A percentile compares a stretch with the other conserved stretches of the same genome.
Conservation (phyloP, 2,797 vertebrate species). For the Salmo trutta region DNA sequence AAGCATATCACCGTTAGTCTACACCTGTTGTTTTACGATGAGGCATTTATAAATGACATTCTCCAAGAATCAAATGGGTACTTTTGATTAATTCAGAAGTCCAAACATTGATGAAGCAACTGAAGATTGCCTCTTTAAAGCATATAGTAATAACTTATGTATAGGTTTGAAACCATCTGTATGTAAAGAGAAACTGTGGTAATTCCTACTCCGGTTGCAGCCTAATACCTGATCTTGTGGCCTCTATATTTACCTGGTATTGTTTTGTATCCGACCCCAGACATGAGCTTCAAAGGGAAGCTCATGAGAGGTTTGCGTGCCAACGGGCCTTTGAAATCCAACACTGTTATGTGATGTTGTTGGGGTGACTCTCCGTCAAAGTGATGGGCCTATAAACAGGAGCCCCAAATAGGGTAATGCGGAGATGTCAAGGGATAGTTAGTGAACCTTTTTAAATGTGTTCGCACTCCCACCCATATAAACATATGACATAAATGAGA, state of each 20-base stretch:
- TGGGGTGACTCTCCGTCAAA: conserved; percentile 63
- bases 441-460: conserved; percentile 8
- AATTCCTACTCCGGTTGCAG: conserved; percentile 1
- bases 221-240: conserved; percentile 49
- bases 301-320: conserved; percentile 54
- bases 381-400: conserved; percentile 62
- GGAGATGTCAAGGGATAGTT: conserved; percentile 25
- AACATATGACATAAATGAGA: conserved; percentile 2
- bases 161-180: neutral
- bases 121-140: no score
- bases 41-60: no score
- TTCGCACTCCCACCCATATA: neutral
- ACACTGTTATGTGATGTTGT: conserved; percentile 72
- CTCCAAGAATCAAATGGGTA: no score
- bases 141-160: neutral
- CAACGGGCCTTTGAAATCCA: conserved; percentile 71
- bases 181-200: neutral
- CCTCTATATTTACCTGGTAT: conserved; percentile 69
- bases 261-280: conserved; percentile 56
- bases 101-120: no score
- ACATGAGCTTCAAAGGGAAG: conserved; percentile 66
- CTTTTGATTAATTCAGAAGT: no score
- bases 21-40: no score
- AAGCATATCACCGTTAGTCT: no score
- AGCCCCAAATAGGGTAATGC: conserved; percentile 41